Conservation (phyloP, 2,797 vertebrate species). For the Cossypha niveicapilla region DNA sequence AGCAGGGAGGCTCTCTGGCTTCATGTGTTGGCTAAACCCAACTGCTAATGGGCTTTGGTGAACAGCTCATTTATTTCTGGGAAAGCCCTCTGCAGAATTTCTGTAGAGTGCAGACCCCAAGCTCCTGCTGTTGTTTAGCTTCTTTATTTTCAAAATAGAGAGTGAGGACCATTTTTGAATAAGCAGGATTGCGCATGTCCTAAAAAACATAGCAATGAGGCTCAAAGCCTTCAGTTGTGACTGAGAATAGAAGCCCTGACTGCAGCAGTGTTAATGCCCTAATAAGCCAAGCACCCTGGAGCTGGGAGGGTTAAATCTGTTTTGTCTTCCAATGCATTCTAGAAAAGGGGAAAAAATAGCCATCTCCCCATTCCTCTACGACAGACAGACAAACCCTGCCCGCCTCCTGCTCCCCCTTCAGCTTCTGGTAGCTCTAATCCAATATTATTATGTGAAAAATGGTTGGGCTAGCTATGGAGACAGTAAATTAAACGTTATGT, state of each 20-base stretch:
- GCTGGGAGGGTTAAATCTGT: constrained; percentile 32
- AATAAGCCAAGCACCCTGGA: not conserved
- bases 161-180: not conserved
- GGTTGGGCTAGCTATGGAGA: constrained; percentile 85
- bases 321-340: constrained; percentile 27
- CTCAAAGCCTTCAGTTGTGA: not conserved
- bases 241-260: not conserved
- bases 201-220: not conserved
- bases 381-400: constrained; percentile 48
- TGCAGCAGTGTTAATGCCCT: not conserved
- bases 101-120: not conserved
- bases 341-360: constrained; percentile 40
- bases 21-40: not conserved
- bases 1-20: not conserved
- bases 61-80: not conserved
- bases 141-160: not conserved
- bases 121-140: not conserved
- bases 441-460: constrained; percentile 97
- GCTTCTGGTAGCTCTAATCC: constrained; percentile 83
- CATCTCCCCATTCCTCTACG: not conserved
- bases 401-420: constrained; percentile 42
- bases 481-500: constrained; percentile 98
- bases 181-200: not conserved
- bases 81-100: not conserved
- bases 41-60: not conserved